Evolutionary conservation across 2,797 vertebrate genomes (phyloP), one percentile per base, ranked within the genome.

Genomic region (Huso huso): DNA sequence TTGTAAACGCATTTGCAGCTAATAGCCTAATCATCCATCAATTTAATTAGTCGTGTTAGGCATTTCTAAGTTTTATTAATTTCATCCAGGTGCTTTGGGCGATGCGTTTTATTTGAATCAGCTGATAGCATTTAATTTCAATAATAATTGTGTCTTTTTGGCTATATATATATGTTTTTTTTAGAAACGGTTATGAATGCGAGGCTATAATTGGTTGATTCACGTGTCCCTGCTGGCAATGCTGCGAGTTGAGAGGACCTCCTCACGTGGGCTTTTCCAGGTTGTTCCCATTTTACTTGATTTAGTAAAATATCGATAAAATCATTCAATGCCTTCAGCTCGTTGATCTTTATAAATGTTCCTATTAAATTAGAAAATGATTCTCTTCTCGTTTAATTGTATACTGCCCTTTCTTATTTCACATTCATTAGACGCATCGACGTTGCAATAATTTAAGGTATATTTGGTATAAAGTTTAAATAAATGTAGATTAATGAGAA

Each of bases 311-410:
- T 73, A 77, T 89, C 86, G 79, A 90, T 89, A 82, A 82, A 83
- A 81, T 83, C 82, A 85, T 82, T 82, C 78, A 76, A 72, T 80
- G 82, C 84, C 86, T 87, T 86, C 82, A 86, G 82, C 87, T 88
- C 81, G 84, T 86, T 58, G 86, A 87, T 88, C 83, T 89, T 87
- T 88, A 88, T 89, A 87, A 88, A 89, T 88, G 84, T 87, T 81
- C 80, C 86, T 87, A 85, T 89, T 91, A 89, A 87, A 91, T 89
- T 90, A 89, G 87, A 89, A 89, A 89, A 89, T 87, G 86, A 89
- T 90, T 89, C 87, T 88, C 86, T 87, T 74, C 88, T 89, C 88
- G 82, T 90, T 89, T 90, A 89, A 88, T 89, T 88, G 86, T 88
- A 87, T 86, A 87, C 88, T 84, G 86, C 84, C 83, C 79, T 88